Percentiles rank a stretch among this genome's conserved stretches.
phyloP scores from a whole-genome alignment of 1,140 invertebrate genomes.

The Fopius arisanus region DNA sequence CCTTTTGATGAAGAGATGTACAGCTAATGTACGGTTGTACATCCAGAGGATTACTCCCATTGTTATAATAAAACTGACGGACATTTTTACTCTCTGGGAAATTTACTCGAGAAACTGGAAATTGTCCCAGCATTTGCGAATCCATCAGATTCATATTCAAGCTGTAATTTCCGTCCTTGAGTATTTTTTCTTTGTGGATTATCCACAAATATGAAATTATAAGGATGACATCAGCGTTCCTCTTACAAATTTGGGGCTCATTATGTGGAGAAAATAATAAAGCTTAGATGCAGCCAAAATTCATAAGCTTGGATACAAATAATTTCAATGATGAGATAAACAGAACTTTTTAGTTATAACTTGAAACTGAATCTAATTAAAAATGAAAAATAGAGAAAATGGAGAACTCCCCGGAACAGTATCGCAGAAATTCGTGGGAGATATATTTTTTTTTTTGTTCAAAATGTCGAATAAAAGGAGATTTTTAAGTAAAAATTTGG shows the following conservation, averaged over 20 bases:
- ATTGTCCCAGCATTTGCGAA: background rate
- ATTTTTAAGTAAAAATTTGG: conserved; percentile 30
- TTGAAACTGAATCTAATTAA: no score
- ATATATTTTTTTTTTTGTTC: conserved; percentile 7
- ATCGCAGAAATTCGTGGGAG: background rate
- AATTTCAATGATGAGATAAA: no score
- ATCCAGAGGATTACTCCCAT: background rate
- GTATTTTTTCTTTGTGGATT: background rate
- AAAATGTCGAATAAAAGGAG: conserved; percentile 28
- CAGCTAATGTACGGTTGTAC: background rate
- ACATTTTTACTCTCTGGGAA: background rate
- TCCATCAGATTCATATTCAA: background rate
- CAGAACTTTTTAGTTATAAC: no score
- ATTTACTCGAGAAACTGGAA: background rate
- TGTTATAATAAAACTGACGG: background rate
- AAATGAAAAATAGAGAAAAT: no score
- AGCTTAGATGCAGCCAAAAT: no score
- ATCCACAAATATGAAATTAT: background rate
- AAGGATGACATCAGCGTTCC: no score
- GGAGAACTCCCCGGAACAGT: no score
- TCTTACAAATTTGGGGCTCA: no score
- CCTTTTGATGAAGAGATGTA: no score
- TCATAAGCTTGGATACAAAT: no score
- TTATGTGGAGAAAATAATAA: no score
- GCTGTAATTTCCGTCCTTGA: background rate